These are phyloP conservation scores for Azemiops feae DNA, from an alignment of 2,113 vertebrate genomes.

Conservation along the genomic window DNA sequence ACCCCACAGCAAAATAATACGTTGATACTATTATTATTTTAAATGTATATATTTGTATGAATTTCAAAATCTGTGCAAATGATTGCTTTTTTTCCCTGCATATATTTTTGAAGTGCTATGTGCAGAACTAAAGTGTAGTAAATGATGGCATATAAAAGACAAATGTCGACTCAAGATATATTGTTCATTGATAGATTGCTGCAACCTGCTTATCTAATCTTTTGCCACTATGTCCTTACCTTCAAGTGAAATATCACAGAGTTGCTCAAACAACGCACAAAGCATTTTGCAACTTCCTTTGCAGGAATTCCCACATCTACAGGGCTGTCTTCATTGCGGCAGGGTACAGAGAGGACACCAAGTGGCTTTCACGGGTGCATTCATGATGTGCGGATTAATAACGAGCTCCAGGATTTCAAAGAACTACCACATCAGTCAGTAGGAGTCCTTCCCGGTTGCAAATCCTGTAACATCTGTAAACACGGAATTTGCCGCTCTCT, in stretches of 20 bases:
- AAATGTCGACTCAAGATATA: background rate
- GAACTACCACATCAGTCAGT: slow-evolving; percentile 73
- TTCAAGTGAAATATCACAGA: background rate
- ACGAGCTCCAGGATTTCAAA: slow-evolving; percentile 90
- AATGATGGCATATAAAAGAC: background rate
- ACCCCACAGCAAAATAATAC: background rate
- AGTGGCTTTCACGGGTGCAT: slow-evolving; percentile 92
- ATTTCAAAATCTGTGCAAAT: background rate
- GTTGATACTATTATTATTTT: background rate
- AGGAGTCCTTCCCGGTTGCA: slow-evolving; percentile 88
- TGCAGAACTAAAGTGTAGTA: background rate
- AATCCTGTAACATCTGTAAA: slow-evolving; percentile 90
- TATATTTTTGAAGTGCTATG: background rate
- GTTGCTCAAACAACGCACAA: background rate
- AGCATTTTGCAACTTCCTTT: slow-evolving; percentile 13
- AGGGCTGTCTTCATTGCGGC: slow-evolving; percentile 81
- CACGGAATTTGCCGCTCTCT: slow-evolving; percentile 86
- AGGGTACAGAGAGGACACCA: slow-evolving; percentile 81
- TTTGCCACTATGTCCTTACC: background rate
- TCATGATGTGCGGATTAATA: slow-evolving; percentile 90
- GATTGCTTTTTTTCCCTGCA: background rate
- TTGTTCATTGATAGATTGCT: background rate
- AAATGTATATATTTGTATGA: background rate
- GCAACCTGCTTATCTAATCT: background rate
- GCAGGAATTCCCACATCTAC: slow-evolving; percentile 87